Percentiles rank a stretch among this genome's conserved stretches.
Conservation (phyloP, 2,113 vertebrate species). For the Pipa parva region DNA sequence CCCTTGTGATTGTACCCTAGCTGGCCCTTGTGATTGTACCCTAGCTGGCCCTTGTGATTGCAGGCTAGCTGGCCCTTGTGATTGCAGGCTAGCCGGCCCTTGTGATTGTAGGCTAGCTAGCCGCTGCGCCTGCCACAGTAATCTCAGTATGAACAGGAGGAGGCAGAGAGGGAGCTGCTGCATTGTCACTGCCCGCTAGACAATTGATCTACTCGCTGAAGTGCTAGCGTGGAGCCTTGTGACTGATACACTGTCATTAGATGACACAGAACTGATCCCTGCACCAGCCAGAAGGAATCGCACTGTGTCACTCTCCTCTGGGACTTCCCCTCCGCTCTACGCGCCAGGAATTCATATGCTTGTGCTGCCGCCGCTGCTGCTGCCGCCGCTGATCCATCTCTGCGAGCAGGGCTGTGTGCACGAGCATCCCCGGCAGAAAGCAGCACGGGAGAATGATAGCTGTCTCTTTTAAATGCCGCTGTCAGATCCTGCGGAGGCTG, state of each 20-base stretch:
- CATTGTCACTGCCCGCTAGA: constrained; percentile 50
- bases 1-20: too few relatives aligned
- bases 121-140: constrained; percentile 1
- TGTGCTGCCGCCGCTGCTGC: constrained; percentile 34
- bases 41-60: too few relatives aligned
- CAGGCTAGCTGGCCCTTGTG: not conserved
- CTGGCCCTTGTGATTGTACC: too few relatives aligned
- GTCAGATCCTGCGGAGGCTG: constrained; percentile 92
- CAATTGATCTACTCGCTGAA: constrained; percentile 49
- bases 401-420: constrained; percentile 60
- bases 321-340: constrained; percentile 68
- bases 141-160: constrained; percentile 22
- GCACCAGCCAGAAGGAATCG: constrained; percentile 72
- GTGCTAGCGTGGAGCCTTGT: constrained; percentile 48
- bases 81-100: constrained; percentile 13
- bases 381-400: constrained; percentile 64
- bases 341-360: constrained; percentile 68
- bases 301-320: constrained; percentile 68
- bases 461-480: constrained; percentile 98
- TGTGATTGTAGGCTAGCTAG: not conserved
- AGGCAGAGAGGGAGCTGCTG: constrained; percentile 4
- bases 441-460: constrained; percentile 89
- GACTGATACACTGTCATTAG: constrained; percentile 63
- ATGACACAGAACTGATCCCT: constrained; percentile 66
- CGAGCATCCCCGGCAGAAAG: constrained; percentile 55